Evolutionary conservation across 2,113 vertebrate species (phyloP), one percentile per base, ranked within the genome.

Genomic region (Neolamprologus sp.): DNA sequence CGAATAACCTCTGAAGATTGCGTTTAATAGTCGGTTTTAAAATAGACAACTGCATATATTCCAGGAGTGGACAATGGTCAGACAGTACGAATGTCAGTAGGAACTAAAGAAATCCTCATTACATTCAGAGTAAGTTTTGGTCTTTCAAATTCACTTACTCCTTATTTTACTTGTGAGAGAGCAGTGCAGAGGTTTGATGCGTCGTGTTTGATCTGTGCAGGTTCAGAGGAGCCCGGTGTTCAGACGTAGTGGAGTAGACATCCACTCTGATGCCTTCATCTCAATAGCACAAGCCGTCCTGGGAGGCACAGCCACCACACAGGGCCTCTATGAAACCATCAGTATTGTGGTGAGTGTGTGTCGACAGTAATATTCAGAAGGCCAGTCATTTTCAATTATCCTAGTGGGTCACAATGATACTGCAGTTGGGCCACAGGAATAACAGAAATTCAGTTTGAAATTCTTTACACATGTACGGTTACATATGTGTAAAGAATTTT

Each of bases 11-110:
- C 16, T 3, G 1, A 68, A 13, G 10, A 1, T 13, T 37, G 60
- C 1, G 17, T 68, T 68, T 68, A 68, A 21, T 68, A 63, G 0
- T 63, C 6, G 2, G 28, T 4, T 63, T 63, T 63, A 68, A 37
- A 37, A 37, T 8, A 21, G 19, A 12, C 16, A 12, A 19, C 9
- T 75, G 23, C 42, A 19, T 75, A 47, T 63, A 33, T 81, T 11
- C 1, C 92, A 99, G 99, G 99, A 9, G 97, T 99, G 45, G 98
- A 98, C 75, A 95, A 99, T 1, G 98, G 98, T 57, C 98, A 99
- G 96, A 98, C 97, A 0, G 97, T 99, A 3, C 95, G 97, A 35
- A 98, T 99, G 99, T 93, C 98, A 5, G 97, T 99, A 16, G 98
- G 97, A 49, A 97, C 92, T 88, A 98, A 94, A 71, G 98, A 99